Percentiles rank a stretch among this genome's conserved stretches.
Evolutionary conservation across 2,888 invertebrate species (phyloP).

Genomic region (Rotaria sp.): DNA sequence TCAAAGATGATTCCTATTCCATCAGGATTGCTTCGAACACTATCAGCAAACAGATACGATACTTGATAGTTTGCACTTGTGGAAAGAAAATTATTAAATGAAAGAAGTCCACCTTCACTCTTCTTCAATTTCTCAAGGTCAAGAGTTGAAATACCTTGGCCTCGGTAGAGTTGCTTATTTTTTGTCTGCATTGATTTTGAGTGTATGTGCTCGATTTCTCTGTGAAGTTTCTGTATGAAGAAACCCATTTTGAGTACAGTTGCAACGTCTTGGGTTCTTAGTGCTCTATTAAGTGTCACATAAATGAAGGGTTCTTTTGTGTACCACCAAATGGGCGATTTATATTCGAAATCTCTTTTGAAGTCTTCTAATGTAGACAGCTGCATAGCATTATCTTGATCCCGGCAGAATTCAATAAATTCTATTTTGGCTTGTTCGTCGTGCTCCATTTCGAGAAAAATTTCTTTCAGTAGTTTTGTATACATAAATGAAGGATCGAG

Average conservation of each 20-base stretch:
- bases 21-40: not conserved
- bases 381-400: not conserved
- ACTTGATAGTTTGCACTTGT: not conserved
- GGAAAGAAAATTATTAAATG: not conserved
- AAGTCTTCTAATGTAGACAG: not conserved
- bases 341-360: not conserved
- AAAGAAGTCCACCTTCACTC: not conserved
- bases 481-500: not conserved
- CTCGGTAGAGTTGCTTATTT: not conserved
- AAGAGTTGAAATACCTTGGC: not conserved
- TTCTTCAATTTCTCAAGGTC: not conserved
- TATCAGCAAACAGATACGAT: not conserved
- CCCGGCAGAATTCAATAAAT: not conserved
- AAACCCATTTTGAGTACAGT: not conserved
- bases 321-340: not conserved
- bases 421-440: not conserved
- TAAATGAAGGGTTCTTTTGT: not conserved
- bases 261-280: not conserved
- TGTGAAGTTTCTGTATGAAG: not conserved
- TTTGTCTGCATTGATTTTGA: fast-evolving
- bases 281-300: not conserved
- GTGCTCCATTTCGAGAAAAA: not conserved
- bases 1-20: not conserved
- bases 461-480: not conserved
- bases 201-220: not conserved